Evolutionary conservation across 2,113 vertebrate genomes (phyloP).

Genomic region (Microtus richardsoni): DNA sequence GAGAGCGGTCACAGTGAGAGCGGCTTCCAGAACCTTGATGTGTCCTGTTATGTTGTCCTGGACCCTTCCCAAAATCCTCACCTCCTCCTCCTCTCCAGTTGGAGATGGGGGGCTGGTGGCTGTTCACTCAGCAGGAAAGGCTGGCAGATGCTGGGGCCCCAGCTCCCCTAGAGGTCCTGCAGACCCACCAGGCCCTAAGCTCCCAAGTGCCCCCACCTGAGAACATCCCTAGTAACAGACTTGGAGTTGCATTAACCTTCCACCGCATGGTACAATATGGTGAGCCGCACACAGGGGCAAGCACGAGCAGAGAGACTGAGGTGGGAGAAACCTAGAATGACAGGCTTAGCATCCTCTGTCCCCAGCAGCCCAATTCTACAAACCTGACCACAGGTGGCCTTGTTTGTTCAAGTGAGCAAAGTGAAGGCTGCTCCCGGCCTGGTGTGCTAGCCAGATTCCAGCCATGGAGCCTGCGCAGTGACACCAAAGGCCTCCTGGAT

Average conservation of each 20-base stretch:
- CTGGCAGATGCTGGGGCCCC: accelerated
- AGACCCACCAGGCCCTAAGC: background rate
- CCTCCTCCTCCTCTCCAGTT: background rate
- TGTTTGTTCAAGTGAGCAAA: background rate
- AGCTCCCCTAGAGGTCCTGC: background rate
- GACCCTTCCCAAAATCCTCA: too few relatives aligned
- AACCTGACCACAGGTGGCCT: too few relatives aligned
- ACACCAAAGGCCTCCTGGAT: accelerated
- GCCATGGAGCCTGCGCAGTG: background rate
- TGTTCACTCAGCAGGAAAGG: background rate
- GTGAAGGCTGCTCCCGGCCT: background rate
- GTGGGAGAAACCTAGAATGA: background rate
- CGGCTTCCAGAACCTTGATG: too few relatives aligned
- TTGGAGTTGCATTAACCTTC: background rate
- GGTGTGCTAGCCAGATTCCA: background rate
- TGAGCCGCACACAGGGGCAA: background rate
- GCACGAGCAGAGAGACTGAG: background rate
- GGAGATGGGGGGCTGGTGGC: background rate
- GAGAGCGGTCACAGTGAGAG: too few relatives aligned
- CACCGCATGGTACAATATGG: background rate
- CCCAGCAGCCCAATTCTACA: background rate
- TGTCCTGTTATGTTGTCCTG: background rate
- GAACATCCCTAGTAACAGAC: background rate
- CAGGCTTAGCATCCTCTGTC: background rate
- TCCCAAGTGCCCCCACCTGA: background rate